A percentile compares a stretch with the other conserved stretches of the same genome.
Evolutionary conservation across 1,140 invertebrate genomes (phyloP).

Genomic region (Cherax destructor): DNA sequence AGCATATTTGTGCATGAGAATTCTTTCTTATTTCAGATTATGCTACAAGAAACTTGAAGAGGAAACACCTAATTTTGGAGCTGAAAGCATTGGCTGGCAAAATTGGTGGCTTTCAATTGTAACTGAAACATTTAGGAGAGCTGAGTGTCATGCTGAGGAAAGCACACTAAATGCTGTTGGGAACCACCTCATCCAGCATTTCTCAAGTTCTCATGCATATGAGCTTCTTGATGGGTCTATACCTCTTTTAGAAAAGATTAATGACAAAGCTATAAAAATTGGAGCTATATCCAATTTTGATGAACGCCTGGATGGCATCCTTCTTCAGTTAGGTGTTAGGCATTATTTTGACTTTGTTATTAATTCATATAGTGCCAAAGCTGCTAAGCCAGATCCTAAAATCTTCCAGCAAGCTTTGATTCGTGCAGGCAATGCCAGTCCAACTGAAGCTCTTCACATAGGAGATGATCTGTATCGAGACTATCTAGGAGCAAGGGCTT

Average conservation of each 20-base stretch:
- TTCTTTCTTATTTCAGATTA: constrained; percentile 17
- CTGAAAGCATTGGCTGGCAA: constrained; percentile 45
- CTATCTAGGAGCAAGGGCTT: constrained; percentile 52
- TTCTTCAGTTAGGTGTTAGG: constrained; percentile 36
- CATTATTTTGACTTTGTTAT: constrained; percentile 66
- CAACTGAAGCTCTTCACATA: constrained; percentile 60
- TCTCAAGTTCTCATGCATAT: constrained; percentile 47
- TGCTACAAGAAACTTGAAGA: constrained; percentile 45
- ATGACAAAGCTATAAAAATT: constrained; percentile 11
- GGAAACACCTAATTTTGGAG: constrained; percentile 38
- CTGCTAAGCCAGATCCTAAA: constrained; percentile 53
- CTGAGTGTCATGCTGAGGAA: constrained; percentile 25
- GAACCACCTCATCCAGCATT: constrained; percentile 37
- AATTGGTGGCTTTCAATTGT: constrained; percentile 62
- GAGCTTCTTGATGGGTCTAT: constrained; percentile 41
- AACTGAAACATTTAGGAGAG: constrained; percentile 38
- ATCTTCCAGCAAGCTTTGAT: constrained; percentile 59
- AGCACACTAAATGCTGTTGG: constrained; percentile 28
- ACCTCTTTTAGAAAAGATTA: constrained; percentile 30
- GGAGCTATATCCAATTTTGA: constrained; percentile 62
- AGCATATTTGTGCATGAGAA: not conserved
- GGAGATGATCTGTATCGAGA: constrained; percentile 64
- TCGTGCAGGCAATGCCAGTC: constrained; percentile 16
- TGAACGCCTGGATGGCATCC: constrained; percentile 54
- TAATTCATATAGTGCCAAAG: constrained; percentile 51